Percentiles rank a stretch among this genome's conserved stretches.
phyloP scores from a whole-genome alignment of 2,797 vertebrate species.

The Intellagama lesueurii region DNA sequence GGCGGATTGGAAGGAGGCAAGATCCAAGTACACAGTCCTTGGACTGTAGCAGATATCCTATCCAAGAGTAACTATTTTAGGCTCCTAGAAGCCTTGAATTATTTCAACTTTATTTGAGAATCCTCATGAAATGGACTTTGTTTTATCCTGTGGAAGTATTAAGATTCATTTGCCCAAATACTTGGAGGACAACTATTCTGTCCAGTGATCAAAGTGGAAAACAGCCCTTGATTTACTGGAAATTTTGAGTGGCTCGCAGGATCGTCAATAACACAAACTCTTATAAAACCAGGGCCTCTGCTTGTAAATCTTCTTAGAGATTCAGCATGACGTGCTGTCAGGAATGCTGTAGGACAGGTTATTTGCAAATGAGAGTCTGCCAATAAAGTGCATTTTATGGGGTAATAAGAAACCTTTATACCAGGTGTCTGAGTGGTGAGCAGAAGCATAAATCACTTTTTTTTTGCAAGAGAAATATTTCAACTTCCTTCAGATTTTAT shows the following conservation, averaged over 20 bases:
- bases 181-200: not conserved
- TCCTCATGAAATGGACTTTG: not conserved
- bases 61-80: not conserved
- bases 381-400: not conserved
- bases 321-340: not conserved
- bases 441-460: not conserved
- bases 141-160: not conserved
- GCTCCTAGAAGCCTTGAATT: not conserved
- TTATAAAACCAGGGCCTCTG: not conserved
- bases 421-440: not conserved
- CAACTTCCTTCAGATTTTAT: not conserved
- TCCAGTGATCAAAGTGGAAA: not conserved
- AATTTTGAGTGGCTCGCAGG: not conserved
- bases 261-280: not conserved
- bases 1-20: not conserved
- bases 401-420: not conserved
- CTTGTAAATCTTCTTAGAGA: not conserved
- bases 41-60: not conserved
- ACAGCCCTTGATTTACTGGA: not conserved
- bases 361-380: not conserved
- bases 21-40: not conserved
- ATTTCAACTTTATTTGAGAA: not conserved
- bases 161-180: not conserved
- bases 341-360: not conserved
- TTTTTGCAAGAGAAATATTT: not conserved